A percentile compares a stretch with the other conserved stretches of the same genome.
Evolutionary conservation across 1,140 invertebrate species (phyloP).

Genomic region (Holcopasites calliopsidis): DNA sequence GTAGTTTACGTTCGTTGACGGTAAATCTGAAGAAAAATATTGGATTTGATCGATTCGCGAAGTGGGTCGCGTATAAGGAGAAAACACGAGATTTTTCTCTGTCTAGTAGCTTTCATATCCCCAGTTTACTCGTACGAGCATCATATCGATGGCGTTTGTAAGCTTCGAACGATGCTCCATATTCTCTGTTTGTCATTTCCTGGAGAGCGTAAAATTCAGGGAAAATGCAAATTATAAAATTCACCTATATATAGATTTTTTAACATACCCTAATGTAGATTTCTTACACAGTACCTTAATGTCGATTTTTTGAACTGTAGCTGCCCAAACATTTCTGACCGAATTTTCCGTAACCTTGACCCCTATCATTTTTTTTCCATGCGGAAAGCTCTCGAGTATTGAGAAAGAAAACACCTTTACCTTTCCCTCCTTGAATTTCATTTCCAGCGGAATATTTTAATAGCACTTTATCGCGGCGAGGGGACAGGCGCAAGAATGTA

Average conservation of each 20-base stretch:
- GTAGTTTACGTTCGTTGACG: conserved; percentile 3
- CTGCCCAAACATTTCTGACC: too few relatives aligned
- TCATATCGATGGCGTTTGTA: neutral
- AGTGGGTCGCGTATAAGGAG: conserved; percentile 42
- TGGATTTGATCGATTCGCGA: conserved; percentile 12
- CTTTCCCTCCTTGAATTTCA: neutral
- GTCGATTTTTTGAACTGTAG: neutral
- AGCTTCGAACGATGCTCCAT: neutral
- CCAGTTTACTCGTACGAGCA: neutral
- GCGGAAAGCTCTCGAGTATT: neutral
- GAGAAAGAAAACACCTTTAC: neutral
- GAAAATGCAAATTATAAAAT: too few relatives aligned
- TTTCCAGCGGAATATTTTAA: conserved; percentile 32
- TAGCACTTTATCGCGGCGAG: neutral
- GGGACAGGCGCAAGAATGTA: neutral
- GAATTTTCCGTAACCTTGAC: neutral
- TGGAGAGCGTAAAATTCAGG: too few relatives aligned
- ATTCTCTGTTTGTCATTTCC: too few relatives aligned
- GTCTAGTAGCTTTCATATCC: conserved; percentile 14
- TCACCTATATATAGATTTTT: too few relatives aligned
- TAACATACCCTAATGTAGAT: neutral
- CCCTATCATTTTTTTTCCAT: neutral
- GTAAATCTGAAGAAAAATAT: conserved; percentile 52
- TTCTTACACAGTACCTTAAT: neutral
- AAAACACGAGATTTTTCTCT: conserved; percentile 23